phyloP scores from a whole-genome alignment of 2,888 invertebrate species.

The Mythimna pallens region DNA sequence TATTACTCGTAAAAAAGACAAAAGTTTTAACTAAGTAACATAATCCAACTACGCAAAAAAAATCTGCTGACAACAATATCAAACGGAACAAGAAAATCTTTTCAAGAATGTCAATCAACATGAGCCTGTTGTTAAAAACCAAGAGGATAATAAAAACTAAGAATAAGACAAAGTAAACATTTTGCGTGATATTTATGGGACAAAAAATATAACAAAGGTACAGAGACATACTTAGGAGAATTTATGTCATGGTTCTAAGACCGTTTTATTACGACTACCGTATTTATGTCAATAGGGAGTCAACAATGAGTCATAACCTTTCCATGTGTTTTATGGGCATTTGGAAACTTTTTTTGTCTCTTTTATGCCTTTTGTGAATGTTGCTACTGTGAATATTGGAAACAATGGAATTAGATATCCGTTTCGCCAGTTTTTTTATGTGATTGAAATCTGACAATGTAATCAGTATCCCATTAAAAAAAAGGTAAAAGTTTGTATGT shows the following conservation, averaged over 20 bases:
- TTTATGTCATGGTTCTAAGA: conserved; percentile 73
- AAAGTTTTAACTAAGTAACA: conserved; percentile 37
- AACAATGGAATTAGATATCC: conserved; percentile 69
- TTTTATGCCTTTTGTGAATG: conserved; percentile 51
- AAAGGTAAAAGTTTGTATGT: too few relatives aligned
- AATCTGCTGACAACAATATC: conserved; percentile 37
- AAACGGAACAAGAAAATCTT: conserved; percentile 30
- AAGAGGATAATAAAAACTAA: conserved; percentile 63
- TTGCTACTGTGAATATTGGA: conserved; percentile 65
- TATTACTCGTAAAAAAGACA: conserved; percentile 31
- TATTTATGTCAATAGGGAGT: conserved; percentile 78
- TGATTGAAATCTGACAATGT: conserved; percentile 6
- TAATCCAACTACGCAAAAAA: conserved; percentile 33
- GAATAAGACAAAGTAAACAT: conserved; percentile 68
- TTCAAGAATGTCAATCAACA: conserved; percentile 61
- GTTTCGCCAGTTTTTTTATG: conserved; percentile 30
- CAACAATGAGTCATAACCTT: conserved; percentile 81
- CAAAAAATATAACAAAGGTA: conserved; percentile 73
- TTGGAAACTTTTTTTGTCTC: conserved; percentile 66
- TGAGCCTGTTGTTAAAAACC: conserved; percentile 58
- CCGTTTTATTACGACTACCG: conserved; percentile 75
- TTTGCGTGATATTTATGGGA: conserved; percentile 68
- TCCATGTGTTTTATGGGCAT: conserved; percentile 74
- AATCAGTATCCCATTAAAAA: conserved; percentile 14
- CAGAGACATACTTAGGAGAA: conserved; percentile 68